Conservation (phyloP, 2,113 vertebrate species). For the Mastomys coucha region DNA sequence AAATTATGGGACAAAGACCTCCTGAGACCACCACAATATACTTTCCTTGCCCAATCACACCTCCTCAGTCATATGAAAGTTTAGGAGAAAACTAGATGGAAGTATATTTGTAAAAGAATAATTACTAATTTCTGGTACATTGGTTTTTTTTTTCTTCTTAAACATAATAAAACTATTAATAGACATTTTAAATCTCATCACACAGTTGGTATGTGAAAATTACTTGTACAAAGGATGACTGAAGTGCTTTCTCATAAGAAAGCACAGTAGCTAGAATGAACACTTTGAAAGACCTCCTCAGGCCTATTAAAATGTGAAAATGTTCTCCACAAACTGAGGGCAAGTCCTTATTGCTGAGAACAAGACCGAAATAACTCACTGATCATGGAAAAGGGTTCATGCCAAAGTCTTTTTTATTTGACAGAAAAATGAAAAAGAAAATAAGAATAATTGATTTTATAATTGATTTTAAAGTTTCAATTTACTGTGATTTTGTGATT, state of each 20-base stretch:
- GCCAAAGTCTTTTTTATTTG: not conserved
- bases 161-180: not conserved
- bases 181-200: not conserved
- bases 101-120: not conserved
- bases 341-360: not conserved
- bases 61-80: not conserved
- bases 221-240: not conserved
- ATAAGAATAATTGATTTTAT: not conserved
- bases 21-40: not conserved
- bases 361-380: not conserved
- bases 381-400: not conserved
- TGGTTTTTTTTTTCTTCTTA: not conserved
- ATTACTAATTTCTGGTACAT: not conserved
- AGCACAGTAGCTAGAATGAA: not conserved
- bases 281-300: not conserved
- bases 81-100: not conserved
- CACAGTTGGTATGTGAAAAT: not conserved
- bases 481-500: not conserved
- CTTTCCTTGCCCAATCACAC: not conserved
- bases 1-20: not conserved
- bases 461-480: not conserved
- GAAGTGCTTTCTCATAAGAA: not conserved
- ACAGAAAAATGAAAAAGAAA: slow-evolving; percentile 35
- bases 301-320: not conserved
- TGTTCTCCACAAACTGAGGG: not conserved